Evolutionary conservation across 2,797 vertebrate species (phyloP).

Genomic region (Melanogrammus aeglefinus): DNA sequence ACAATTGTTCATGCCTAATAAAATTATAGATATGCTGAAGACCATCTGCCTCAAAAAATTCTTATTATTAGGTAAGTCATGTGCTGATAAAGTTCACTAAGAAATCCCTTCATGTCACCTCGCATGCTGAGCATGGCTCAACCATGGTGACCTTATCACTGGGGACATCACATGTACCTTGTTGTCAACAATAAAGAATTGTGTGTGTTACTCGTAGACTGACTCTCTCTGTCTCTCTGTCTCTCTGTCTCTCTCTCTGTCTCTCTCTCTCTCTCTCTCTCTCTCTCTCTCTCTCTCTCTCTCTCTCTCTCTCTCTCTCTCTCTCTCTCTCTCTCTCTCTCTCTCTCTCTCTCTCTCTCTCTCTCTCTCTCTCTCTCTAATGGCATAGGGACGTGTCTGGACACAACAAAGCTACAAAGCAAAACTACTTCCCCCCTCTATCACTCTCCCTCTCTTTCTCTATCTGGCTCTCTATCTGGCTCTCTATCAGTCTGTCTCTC

Average conservation of each 20-base stretch:
- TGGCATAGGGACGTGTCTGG: conserved; percentile 43
- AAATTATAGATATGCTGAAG: no score
- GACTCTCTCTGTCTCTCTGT: conserved; percentile 19
- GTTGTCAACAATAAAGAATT: no score
- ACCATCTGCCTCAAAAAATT: not conserved
- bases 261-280: not conserved
- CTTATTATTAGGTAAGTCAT: not conserved
- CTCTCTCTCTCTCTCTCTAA: not conserved
- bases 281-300: conserved; percentile 14
- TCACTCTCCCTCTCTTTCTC: conserved; percentile 15
- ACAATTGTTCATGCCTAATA: no score
- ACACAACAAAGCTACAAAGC: conserved; percentile 26
- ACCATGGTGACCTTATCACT: no score
- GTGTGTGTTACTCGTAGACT: not conserved
- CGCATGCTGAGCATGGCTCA: no score
- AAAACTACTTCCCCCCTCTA: conserved; percentile 6
- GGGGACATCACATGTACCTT: no score
- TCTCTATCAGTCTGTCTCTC: conserved; percentile 23
- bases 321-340: no score
- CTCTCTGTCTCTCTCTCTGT: conserved; percentile 16
- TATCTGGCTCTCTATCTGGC: conserved; percentile 15
- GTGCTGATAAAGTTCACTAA: no score
- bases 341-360: no score
- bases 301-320: conserved; percentile 16
- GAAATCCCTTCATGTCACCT: no score